Evolutionary conservation across 2,888 invertebrate species (phyloP).

Genomic region (Rhagonycha lutea): DNA sequence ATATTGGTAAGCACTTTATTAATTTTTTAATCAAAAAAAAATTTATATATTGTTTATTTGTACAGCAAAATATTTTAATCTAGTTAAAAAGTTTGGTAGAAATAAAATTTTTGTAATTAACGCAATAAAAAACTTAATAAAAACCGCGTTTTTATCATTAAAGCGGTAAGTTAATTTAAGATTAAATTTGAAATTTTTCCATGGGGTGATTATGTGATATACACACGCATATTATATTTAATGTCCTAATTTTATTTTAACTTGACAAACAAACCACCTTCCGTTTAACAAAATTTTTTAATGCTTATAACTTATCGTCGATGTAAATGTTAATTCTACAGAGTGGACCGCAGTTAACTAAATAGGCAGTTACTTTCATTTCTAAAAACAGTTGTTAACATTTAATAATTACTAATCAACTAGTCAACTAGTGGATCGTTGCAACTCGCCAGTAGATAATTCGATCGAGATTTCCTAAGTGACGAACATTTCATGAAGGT

Average conservation of each 20-base stretch:
- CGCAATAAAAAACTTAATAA: neutral
- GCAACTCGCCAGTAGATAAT: neutral
- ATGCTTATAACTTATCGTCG: neutral
- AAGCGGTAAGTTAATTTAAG: neutral
- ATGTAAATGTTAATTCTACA: neutral
- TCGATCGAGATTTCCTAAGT: neutral
- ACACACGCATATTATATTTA: neutral
- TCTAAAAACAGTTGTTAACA: neutral
- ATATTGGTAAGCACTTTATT: constrained; percentile 57
- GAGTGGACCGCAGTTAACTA: neutral
- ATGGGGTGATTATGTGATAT: neutral
- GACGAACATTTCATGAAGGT: neutral
- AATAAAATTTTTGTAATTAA: neutral
- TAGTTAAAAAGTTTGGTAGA: neutral
- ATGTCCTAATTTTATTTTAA: neutral
- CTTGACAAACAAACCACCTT: neutral
- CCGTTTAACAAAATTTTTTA: neutral
- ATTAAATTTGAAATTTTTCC: neutral
- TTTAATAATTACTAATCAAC: neutral
- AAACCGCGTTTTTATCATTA: neutral
- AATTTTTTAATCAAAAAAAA: neutral
- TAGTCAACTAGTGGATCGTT: neutral
- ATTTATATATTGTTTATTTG: neutral
- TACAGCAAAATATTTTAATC: neutral
- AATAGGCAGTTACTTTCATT: neutral